phyloP scores from a whole-genome alignment of 2,797 vertebrate genomes.

The Chelon auratus region DNA sequence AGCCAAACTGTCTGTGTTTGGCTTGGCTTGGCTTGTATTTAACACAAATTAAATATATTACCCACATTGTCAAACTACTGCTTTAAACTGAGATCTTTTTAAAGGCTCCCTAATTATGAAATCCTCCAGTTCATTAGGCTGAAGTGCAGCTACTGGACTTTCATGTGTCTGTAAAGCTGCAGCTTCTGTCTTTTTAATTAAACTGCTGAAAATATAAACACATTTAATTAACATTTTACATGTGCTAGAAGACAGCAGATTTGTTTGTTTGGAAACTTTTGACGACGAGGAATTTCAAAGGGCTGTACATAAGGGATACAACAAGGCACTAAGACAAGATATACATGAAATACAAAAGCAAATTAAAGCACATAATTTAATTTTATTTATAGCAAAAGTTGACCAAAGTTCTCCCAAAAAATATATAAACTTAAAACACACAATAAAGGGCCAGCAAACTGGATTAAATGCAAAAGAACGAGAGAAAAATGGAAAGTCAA shows the following conservation, averaged over 20 bases:
- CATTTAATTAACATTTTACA: not conserved
- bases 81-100: not conserved
- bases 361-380: not conserved
- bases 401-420: no score
- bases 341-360: not conserved
- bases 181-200: not conserved
- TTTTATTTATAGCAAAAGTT: no score
- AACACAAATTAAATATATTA: not conserved
- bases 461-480: no score
- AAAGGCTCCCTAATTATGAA: not conserved
- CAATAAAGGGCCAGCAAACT: no score
- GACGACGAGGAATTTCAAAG: not conserved
- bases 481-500: no score
- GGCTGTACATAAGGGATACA: not conserved
- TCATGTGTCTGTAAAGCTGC: not conserved
- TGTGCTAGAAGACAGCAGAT: not conserved
- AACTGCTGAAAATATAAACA: not conserved
- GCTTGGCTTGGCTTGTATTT: no score
- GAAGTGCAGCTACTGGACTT: not conserved
- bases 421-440: no score
- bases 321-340: not conserved
- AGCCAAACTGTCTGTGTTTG: no score
- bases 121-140: not conserved
- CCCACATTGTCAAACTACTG: not conserved
- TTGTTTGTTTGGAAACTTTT: not conserved